A percentile compares a stretch with the other conserved stretches of the same genome.
Conservation (phyloP, 2,113 vertebrate species). For the Canis aureus region DNA sequence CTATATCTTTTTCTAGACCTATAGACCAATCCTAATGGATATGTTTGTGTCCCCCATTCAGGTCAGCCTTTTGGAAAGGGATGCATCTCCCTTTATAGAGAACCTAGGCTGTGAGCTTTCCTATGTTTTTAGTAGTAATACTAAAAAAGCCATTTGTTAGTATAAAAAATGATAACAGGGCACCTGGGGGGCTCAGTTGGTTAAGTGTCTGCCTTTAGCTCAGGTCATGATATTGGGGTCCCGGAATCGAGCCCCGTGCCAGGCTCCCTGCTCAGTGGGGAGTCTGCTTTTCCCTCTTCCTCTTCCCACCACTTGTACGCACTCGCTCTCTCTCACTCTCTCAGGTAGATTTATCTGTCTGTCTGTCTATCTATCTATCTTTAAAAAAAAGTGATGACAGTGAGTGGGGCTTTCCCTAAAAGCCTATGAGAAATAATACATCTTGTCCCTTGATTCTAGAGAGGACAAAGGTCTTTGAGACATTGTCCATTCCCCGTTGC, state of each 20-base stretch:
- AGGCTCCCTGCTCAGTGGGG: too few relatives aligned
- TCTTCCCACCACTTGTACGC: neutral
- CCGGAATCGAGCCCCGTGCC: neutral
- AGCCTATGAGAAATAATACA: neutral
- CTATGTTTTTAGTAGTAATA: neutral
- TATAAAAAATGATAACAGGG: neutral
- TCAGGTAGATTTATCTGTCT: neutral
- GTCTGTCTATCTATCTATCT: neutral
- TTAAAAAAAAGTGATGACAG: neutral
- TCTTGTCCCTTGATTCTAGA: conserved; percentile 5
- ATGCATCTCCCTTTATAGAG: neutral
- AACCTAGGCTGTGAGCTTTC: neutral
- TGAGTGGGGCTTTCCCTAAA: neutral
- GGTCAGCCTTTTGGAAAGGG: neutral
- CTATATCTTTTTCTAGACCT: neutral
- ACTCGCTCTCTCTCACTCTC: too few relatives aligned
- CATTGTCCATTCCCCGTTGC: neutral
- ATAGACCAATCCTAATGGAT: neutral
- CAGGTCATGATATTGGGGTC: neutral
- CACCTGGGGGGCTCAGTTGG: neutral
- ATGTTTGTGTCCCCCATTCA: neutral
- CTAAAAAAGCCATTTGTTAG: neutral
- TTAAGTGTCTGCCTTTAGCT: neutral
- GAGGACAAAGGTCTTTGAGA: neutral
- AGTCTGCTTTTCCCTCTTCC: neutral